Conservation (phyloP, 2,888 invertebrate genomes). For the Abrostola tripartita region DNA sequence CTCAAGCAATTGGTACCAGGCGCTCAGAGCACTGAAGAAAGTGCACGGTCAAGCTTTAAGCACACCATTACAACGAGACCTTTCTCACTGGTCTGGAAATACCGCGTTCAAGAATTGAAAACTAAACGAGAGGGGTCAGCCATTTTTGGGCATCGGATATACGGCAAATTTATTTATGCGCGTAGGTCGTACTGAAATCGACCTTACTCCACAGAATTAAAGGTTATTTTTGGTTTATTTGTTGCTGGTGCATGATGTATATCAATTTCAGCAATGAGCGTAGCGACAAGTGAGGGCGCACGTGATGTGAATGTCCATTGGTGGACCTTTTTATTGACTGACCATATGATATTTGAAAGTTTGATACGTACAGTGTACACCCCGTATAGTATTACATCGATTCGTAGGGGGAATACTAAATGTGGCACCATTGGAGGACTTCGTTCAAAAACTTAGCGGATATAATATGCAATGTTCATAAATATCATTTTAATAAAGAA, state of each 20-base stretch:
- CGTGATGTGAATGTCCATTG: constrained; percentile 82
- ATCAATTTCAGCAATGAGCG: constrained; percentile 85
- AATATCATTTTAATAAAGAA: background rate
- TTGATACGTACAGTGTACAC: constrained; percentile 54
- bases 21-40: constrained; percentile 74
- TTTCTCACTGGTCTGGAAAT: constrained; percentile 43
- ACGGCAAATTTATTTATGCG: constrained; percentile 29
- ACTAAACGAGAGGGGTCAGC: constrained; percentile 58
- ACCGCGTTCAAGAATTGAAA: constrained; percentile 29
- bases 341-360: constrained; percentile 68
- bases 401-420: constrained; percentile 21
- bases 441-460: background rate
- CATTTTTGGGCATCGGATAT: constrained; percentile 59
- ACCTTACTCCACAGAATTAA: constrained; percentile 60
- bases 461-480: background rate
- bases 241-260: constrained; percentile 72
- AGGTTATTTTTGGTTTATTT: constrained; percentile 35
- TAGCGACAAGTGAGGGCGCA: constrained; percentile 79
- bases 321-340: constrained; percentile 83
- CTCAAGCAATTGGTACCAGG: constrained; percentile 82
- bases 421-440: background rate
- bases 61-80: constrained; percentile 49
- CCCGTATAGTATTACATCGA: constrained; percentile 31
- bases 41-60: constrained; percentile 68
- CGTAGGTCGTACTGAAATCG: constrained; percentile 47